These are phyloP conservation scores for Orchesella cincta DNA, from an alignment of 1,140 invertebrate species.

Conservation along the genomic window DNA sequence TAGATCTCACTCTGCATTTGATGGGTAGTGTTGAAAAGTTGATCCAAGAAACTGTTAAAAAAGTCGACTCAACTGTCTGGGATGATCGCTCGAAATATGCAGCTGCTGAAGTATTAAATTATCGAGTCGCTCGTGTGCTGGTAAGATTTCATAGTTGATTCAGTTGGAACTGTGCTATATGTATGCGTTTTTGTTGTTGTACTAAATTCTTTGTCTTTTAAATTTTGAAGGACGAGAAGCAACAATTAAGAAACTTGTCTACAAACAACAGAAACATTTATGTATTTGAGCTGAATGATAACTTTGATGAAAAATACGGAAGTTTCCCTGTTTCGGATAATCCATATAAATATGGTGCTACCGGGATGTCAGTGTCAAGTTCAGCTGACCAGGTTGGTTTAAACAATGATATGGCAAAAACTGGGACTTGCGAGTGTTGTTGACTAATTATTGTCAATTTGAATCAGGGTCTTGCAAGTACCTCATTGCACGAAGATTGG, in stretches of 20 bases:
- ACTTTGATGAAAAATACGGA: slow-evolving; percentile 46
- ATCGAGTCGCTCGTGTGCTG: slow-evolving; percentile 61
- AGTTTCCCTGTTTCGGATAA: too few relatives aligned
- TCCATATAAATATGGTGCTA: too few relatives aligned
- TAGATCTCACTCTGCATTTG: slow-evolving; percentile 66
- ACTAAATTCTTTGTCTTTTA: too few relatives aligned
- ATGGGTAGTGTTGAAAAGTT: slow-evolving; percentile 64
- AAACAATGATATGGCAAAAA: too few relatives aligned
- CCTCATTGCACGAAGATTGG: slow-evolving; percentile 12
- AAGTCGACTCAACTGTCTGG: slow-evolving; percentile 54
- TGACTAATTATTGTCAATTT: too few relatives aligned
- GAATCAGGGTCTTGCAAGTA: too few relatives aligned
- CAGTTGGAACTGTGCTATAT: not conserved
- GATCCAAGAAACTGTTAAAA: slow-evolving; percentile 61
- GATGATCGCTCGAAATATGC: slow-evolving; percentile 57
- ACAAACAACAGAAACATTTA: slow-evolving; percentile 62
- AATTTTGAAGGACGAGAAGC: slow-evolving; percentile 63
- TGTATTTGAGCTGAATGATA: slow-evolving; percentile 59
- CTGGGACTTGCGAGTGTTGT: too few relatives aligned
- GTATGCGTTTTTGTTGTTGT: slow-evolving; percentile 36
- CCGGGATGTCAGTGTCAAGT: too few relatives aligned
- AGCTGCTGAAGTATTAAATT: slow-evolving; percentile 68
- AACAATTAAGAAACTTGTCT: slow-evolving; percentile 61
- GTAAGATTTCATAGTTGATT: slow-evolving; percentile 43
- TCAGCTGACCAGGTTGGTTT: too few relatives aligned